Evolutionary conservation across 1,140 invertebrate species (phyloP), one percentile per base, ranked within the genome.

Genomic region (Drosophila albomicans): DNA sequence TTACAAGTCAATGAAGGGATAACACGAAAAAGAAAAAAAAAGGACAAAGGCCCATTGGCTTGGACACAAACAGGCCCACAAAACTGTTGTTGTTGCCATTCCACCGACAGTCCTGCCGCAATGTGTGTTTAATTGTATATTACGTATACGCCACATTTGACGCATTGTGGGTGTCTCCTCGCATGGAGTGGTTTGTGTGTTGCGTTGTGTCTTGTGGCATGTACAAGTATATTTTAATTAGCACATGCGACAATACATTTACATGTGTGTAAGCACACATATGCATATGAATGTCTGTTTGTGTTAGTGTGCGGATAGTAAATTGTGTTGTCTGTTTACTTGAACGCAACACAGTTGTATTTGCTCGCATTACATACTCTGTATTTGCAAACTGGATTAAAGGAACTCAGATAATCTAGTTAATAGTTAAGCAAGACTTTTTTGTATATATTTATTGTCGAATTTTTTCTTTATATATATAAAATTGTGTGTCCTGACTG

Each of bases 141-240:
- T 86, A 87, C 84, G 72, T 82, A 86, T 88, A 79, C 84, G 84
- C 84, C 65, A 57, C 84, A 86, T 87, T 86, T 79, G 82, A 86
- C 68, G 68, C 82, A 85, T 85, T 85, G 80, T 79, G 82, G 68
- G 67, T 62, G 54, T 15, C 16, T 11, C 41, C 65, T 65, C 49
- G 25, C 41, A n/a, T 45, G 25, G 3, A 25, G 48, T 46, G 41
- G 32, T 38, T 28, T 10, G 25, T 45, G 51, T 52, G 57, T 41
- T 64, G 35, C 8, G 35, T 48, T 71, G 45, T 76, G 20, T 64
- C 72, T 30, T 80, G 81, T 46, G 63, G 81, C 54, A 62, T 80
- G 77, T 82, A 52, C 11, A 28, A 52, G 28, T 52, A 80, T 77
- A 82, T 80, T 80, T 85, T 84, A 82, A 82, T 82, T 85, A 82